Evolutionary conservation across 2,113 vertebrate species (phyloP).

Genomic region (Pollachius pollachius): DNA sequence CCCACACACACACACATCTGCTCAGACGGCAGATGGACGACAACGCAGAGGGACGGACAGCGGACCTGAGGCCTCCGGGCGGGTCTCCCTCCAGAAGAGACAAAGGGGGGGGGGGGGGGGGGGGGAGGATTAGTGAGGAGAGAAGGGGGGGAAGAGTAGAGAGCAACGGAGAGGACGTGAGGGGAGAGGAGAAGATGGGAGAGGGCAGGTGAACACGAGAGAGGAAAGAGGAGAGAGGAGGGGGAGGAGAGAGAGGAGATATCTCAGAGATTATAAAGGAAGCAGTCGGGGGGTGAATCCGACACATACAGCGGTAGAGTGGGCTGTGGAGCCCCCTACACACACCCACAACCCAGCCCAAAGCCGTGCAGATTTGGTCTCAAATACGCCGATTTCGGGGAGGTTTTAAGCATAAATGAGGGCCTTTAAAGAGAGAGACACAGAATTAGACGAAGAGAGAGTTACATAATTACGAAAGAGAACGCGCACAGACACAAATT

Average conservation of each 20-base stretch:
- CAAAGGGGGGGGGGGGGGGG: not conserved
- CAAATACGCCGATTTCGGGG: too few relatives aligned
- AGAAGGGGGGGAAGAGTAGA: not conserved
- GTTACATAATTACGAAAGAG: too few relatives aligned
- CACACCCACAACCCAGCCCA: too few relatives aligned
- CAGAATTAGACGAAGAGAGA: too few relatives aligned
- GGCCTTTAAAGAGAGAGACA: too few relatives aligned
- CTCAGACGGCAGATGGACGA: conserved; percentile 62
- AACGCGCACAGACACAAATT: too few relatives aligned
- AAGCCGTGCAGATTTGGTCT: too few relatives aligned
- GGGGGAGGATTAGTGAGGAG: not conserved
- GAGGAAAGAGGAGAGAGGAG: not conserved
- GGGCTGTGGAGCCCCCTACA: too few relatives aligned
- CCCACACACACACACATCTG: conserved; percentile 42
- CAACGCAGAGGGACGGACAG: conserved; percentile 59
- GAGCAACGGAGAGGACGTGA: not conserved
- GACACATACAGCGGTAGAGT: not conserved
- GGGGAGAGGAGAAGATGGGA: not conserved
- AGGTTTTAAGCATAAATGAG: too few relatives aligned
- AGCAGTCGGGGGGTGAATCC: not conserved
- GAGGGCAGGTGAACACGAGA: not conserved
- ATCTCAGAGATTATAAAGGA: too few relatives aligned
- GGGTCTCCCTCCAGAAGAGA: conserved; percentile 58
- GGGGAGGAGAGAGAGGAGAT: not conserved
- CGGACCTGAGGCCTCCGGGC: conserved; percentile 39